phyloP scores from a whole-genome alignment of 2,113 vertebrate species.

The Electrona antarctica region DNA sequence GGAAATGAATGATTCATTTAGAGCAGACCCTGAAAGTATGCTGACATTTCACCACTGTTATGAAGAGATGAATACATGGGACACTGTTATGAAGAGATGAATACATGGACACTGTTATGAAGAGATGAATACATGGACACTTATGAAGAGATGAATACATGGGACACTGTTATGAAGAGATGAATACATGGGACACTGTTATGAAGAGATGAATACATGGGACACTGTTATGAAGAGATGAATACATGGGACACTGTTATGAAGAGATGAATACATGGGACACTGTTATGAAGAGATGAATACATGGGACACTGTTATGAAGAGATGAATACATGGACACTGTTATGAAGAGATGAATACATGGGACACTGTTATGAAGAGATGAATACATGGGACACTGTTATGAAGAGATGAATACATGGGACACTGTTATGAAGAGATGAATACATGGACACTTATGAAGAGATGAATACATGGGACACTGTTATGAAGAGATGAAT shows the following conservation, averaged over 20 bases:
- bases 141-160: slow-evolving; percentile 68
- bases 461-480: slow-evolving; percentile 67
- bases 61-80: slow-evolving; percentile 67
- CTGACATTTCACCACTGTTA: slow-evolving; percentile 78
- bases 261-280: slow-evolving; percentile 65
- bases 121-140: slow-evolving; percentile 68
- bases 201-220: slow-evolving; percentile 64
- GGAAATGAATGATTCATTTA: slow-evolving; percentile 76
- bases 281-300: slow-evolving; percentile 72
- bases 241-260: slow-evolving; percentile 76
- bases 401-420: slow-evolving; percentile 68
- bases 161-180: slow-evolving; percentile 73
- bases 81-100: slow-evolving; percentile 67
- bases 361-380: slow-evolving; percentile 73
- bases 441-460: slow-evolving; percentile 70
- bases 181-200: slow-evolving; percentile 77
- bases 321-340: slow-evolving; percentile 71
- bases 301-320: slow-evolving; percentile 75
- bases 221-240: slow-evolving; percentile 72
- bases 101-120: slow-evolving; percentile 74
- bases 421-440: slow-evolving; percentile 73
- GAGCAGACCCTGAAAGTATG: slow-evolving; percentile 68
- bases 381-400: slow-evolving; percentile 76
- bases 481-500: slow-evolving; percentile 72
- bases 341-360: slow-evolving; percentile 71